phyloP scores from a whole-genome alignment of 2,888 invertebrate genomes.

The Meiosimyza decipiens region DNA sequence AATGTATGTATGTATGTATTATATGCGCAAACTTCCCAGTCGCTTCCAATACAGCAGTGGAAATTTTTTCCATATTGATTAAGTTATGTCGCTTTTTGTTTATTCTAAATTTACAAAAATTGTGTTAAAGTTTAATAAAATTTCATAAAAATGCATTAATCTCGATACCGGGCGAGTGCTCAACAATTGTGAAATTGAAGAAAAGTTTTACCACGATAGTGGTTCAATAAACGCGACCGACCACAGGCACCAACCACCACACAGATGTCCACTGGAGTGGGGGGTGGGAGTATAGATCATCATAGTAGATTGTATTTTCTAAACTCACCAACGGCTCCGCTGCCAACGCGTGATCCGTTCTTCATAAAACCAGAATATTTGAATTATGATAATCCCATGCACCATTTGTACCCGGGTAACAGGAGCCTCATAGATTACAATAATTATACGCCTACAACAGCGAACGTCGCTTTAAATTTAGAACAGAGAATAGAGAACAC shows the following conservation, averaged over 20 bases:
- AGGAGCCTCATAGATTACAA: slow-evolving; percentile 61
- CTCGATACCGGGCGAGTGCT: not conserved
- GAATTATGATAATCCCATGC: slow-evolving; percentile 64
- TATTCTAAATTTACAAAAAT: slow-evolving; percentile 57
- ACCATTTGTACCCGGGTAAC: slow-evolving; percentile 61
- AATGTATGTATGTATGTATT: no score
- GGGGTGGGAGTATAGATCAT: slow-evolving; percentile 65
- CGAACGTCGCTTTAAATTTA: slow-evolving; percentile 48
- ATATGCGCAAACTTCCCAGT: slow-evolving; percentile 32
- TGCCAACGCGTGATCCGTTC: slow-evolving; percentile 60
- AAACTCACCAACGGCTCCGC: slow-evolving; percentile 60
- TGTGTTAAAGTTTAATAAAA: slow-evolving; percentile 46
- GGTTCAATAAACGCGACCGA: slow-evolving; percentile 32
- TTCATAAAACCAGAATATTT: slow-evolving; percentile 63
- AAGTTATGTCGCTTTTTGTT: slow-evolving; percentile 66
- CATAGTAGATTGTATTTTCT: slow-evolving; percentile 63
- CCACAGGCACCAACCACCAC: slow-evolving; percentile 39
- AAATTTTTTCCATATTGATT: slow-evolving; percentile 66
- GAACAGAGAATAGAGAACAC: slow-evolving; percentile 43
- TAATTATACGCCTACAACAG: slow-evolving; percentile 52
- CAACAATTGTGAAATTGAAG: slow-evolving; percentile 15
- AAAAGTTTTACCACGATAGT: slow-evolving; percentile 28
- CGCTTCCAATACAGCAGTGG: slow-evolving; percentile 51
- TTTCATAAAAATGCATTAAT: slow-evolving; percentile 22
- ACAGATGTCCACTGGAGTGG: slow-evolving; percentile 64